A percentile compares a stretch with the other conserved stretches of the same genome.
Conservation (phyloP, 2,888 invertebrate genomes). For the Latheticus oryzae region DNA sequence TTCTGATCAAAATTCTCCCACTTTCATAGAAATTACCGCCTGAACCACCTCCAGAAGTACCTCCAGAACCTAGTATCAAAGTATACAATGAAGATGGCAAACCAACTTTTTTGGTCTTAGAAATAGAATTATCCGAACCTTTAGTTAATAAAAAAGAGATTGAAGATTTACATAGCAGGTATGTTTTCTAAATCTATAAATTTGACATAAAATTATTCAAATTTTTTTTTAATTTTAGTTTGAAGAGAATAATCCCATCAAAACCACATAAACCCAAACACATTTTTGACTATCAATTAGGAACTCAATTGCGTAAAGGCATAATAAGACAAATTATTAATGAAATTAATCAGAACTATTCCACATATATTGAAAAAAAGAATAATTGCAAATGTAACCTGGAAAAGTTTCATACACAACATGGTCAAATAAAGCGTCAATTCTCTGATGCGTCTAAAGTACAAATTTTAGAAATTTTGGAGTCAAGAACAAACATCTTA, state of each 20-base stretch:
- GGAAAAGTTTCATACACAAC: constrained; percentile 2
- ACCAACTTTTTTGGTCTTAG: constrained; percentile 61
- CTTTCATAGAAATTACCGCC: constrained; percentile 7
- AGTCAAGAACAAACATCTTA: no score
- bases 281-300: constrained; percentile 52
- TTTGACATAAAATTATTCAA: neutral
- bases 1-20: no score
- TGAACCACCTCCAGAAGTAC: constrained; percentile 36
- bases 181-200: constrained; percentile 10
- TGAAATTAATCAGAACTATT: constrained; percentile 57
- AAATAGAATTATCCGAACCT: constrained; percentile 60
- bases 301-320: constrained; percentile 56
- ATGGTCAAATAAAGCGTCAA: no score
- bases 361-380: constrained; percentile 48
- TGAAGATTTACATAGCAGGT: constrained; percentile 57
- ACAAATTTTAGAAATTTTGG: no score
- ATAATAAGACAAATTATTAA: constrained; percentile 54
- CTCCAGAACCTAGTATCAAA: constrained; percentile 55
- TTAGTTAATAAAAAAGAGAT: constrained; percentile 52
- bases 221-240: constrained; percentile 24
- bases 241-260: constrained; percentile 44
- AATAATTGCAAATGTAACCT: constrained; percentile 45
- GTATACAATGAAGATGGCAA: constrained; percentile 58
- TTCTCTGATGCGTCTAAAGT: no score
- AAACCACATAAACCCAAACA: constrained; percentile 48